Base-by-base conservation (phyloP, 2,888 invertebrate genomes). In the Erebia aethiops region DNA sequence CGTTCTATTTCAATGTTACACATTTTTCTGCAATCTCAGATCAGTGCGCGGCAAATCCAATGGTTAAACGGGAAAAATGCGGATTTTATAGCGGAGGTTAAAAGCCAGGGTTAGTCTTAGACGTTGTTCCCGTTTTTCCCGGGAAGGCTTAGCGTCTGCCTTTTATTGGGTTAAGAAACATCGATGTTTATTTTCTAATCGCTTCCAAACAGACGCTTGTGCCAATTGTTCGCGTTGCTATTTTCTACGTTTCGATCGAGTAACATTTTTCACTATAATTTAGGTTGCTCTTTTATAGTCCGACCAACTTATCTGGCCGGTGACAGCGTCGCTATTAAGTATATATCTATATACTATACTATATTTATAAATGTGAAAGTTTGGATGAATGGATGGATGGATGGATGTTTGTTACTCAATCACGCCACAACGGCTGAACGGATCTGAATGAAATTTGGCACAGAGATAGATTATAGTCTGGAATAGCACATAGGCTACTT, bases 21-120 rank as follows among this genome's bases (percentile, higher is more conserved):
- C 82, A 80, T 79, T 84, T 83, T 80, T 79, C 82, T 81, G 82
- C 82, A 85, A 87, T 86, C 86, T 86, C 78, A 79, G 81, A 86
- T 87, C 87, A 79, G 81, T 80, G 82, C 75, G 79, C 76, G 78
- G 78, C 79, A 81, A 84, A 83, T 85, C 84, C 83, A 81, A 82
- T 80, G 82, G 81, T 78, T 80, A 78, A 79, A 79, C 72, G 80
- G 78, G 80, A 81, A 84, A 83, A 79, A 78, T 82, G 82, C 56
- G 77, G 77, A 80, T 81, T 84, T 86, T 84, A 84, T 82, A 79
- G 79, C 69, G 60, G 73, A 80, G 82, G 81, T 85, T 83, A 82
- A 83, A 77, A 80, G 79, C 75, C 73, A 74, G 76, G 77, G 79
- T 77, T 76, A 76, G 77, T 77, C 77, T 76, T 72, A 79, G 77